Conservation (phyloP, 2,113 vertebrate species). For the Myxocyprinus asiaticus region DNA sequence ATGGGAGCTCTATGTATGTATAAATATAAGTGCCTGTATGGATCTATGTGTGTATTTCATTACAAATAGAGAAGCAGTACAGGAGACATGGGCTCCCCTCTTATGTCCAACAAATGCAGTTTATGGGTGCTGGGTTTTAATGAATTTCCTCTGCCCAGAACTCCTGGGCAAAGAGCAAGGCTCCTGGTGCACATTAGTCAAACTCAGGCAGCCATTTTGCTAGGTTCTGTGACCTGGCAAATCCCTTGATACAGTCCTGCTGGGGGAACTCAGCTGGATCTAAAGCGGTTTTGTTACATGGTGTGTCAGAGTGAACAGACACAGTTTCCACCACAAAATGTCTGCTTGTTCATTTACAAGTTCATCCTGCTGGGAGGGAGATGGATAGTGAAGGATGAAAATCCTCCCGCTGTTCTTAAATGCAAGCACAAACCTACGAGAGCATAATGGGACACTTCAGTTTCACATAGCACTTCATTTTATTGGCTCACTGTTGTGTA, state of each 20-base stretch:
- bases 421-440: slow-evolving; percentile 20
- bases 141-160: slow-evolving; percentile 42
- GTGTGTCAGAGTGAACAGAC: slow-evolving; percentile 55
- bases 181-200: slow-evolving; percentile 49
- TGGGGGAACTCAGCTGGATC: slow-evolving; percentile 49
- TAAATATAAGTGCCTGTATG: slow-evolving; percentile 29
- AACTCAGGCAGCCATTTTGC: slow-evolving; percentile 46
- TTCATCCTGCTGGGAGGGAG: slow-evolving; percentile 42
- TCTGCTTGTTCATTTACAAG: slow-evolving; percentile 58
- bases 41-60: slow-evolving; percentile 18
- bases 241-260: slow-evolving; percentile 49
- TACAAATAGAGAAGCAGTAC: slow-evolving; percentile 3
- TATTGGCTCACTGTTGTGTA: neutral
- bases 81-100: neutral
- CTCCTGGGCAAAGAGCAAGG: slow-evolving; percentile 41
- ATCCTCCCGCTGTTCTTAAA: slow-evolving; percentile 46
- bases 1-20: slow-evolving; percentile 27
- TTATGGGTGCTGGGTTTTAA: slow-evolving; percentile 47
- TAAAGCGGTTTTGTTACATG: slow-evolving; percentile 48
- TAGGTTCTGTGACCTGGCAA: slow-evolving; percentile 52
- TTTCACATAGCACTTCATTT: slow-evolving; percentile 40
- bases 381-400: slow-evolving; percentile 38
- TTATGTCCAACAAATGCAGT: slow-evolving; percentile 28
- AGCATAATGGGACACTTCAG: slow-evolving; percentile 38
- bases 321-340: slow-evolving; percentile 49